Percentiles rank a stretch among this genome's conserved stretches.
Conservation (phyloP, 2,888 invertebrate species). For the Pseudeuparius sepicola region DNA sequence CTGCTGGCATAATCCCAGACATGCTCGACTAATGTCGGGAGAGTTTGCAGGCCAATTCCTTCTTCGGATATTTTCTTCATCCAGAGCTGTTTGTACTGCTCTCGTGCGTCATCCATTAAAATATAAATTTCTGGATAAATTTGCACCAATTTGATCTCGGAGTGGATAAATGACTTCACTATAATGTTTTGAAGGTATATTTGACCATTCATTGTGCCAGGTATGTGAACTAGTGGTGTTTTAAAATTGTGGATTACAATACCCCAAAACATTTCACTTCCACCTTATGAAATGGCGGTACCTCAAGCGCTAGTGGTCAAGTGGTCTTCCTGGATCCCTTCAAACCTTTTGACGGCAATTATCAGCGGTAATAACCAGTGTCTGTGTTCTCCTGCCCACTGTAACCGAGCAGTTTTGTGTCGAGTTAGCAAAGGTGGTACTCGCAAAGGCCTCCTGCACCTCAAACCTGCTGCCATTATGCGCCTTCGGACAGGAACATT, state of each 20-base stretch:
- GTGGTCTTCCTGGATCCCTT: background rate
- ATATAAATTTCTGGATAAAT: too few relatives aligned
- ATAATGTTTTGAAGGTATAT: slow-evolving; percentile 1
- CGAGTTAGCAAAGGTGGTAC: background rate
- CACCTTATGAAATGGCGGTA: background rate
- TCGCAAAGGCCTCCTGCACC: too few relatives aligned
- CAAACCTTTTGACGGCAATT: background rate
- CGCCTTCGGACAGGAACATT: too few relatives aligned
- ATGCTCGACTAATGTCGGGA: background rate
- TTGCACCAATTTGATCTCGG: slow-evolving; percentile 1
- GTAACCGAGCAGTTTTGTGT: background rate
- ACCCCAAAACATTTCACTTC: slow-evolving; percentile 1
- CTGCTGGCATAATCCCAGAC: too few relatives aligned
- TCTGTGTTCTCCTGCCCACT: slow-evolving; percentile 3
- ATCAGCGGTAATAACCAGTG: background rate
- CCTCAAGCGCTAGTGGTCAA: too few relatives aligned
- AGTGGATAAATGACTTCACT: background rate
- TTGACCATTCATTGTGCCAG: background rate
- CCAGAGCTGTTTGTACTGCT: background rate
- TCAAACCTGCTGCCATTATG: too few relatives aligned
- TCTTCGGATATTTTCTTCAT: slow-evolving; percentile 1
- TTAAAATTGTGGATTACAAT: background rate
- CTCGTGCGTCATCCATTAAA: slow-evolving; percentile 1
- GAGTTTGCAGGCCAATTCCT: background rate
- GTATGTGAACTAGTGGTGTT: background rate